A percentile compares a stretch with the other conserved stretches of the same genome.
These are phyloP conservation scores for Pharmacophagus antenor DNA, from an alignment of 2,888 invertebrate species.

Conservation along the genomic window DNA sequence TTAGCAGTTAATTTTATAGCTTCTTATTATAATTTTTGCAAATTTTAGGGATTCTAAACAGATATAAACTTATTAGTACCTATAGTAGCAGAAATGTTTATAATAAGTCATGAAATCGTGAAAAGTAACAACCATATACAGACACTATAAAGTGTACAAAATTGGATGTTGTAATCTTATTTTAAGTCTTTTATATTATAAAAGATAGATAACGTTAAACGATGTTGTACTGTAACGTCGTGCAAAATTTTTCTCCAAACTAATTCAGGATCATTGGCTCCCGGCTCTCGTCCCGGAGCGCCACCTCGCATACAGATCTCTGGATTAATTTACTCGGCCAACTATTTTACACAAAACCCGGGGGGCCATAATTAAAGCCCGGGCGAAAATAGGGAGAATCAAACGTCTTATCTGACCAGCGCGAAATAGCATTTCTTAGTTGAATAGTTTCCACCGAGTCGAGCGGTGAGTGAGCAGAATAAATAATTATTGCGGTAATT, in stretches of 20 bases:
- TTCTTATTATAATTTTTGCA: no score
- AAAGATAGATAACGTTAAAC: background rate
- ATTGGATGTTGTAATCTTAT: no score
- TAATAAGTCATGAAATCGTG: no score
- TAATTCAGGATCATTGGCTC: slow-evolving; percentile 40
- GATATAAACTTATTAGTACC: no score
- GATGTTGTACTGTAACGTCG: slow-evolving; percentile 21
- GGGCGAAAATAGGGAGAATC: slow-evolving; percentile 75
- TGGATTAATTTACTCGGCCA: slow-evolving; percentile 77
- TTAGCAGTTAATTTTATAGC: no score
- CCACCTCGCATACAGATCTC: slow-evolving; percentile 36
- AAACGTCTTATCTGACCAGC: slow-evolving; percentile 79
- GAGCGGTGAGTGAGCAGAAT: slow-evolving; percentile 76
- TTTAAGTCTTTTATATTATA: no score
- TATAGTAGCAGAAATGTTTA: no score
- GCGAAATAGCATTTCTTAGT: slow-evolving; percentile 77
- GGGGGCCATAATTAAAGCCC: slow-evolving; percentile 79
- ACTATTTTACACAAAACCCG: slow-evolving; percentile 80
- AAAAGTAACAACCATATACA: no score
- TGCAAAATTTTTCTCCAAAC: slow-evolving; percentile 28
- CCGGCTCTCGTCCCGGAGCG: slow-evolving; percentile 49
- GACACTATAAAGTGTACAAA: no score
- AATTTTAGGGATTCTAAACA: no score
- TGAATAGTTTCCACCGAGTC: slow-evolving; percentile 73
- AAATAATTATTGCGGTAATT: slow-evolving; percentile 78